Conservation (phyloP, 1,140 invertebrate genomes). For the Carcinoscorpius rotundicauda region DNA sequence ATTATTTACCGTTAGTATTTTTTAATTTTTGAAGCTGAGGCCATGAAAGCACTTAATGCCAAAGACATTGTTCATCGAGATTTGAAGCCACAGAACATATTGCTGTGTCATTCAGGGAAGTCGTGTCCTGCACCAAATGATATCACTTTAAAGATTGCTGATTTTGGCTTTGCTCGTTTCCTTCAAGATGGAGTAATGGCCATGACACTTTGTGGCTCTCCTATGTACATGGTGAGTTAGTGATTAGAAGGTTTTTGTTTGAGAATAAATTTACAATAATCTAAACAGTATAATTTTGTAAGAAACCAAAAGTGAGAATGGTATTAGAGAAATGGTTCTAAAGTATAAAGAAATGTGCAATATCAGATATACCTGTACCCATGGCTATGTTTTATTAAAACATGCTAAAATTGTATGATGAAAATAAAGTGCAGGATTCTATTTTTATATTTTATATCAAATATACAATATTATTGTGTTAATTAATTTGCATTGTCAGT, state of each 20-base stretch:
- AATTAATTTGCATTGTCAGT: too few relatives aligned
- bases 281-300: too few relatives aligned
- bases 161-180: slow-evolving; percentile 99
- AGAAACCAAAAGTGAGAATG: too few relatives aligned
- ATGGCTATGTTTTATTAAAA: too few relatives aligned
- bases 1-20: slow-evolving; percentile 1
- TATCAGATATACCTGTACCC: too few relatives aligned
- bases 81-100: slow-evolving; percentile 64
- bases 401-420: too few relatives aligned
- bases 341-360: too few relatives aligned
- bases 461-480: too few relatives aligned
- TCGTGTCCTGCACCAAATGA: slow-evolving; percentile 73
- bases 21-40: slow-evolving; percentile 54
- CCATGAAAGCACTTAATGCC: slow-evolving; percentile 91
- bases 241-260: background rate
- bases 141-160: slow-evolving; percentile 80
- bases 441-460: too few relatives aligned
- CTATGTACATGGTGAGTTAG: slow-evolving; percentile 91
- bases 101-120: slow-evolving; percentile 39
- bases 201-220: slow-evolving; percentile 95
- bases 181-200: slow-evolving; percentile 98
- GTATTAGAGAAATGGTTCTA: too few relatives aligned
- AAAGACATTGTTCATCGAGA: slow-evolving; percentile 98
- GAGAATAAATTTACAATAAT: too few relatives aligned
- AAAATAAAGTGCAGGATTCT: too few relatives aligned